phyloP scores from a whole-genome alignment of 2,113 vertebrate species.

The Atlantisia rogersi region DNA sequence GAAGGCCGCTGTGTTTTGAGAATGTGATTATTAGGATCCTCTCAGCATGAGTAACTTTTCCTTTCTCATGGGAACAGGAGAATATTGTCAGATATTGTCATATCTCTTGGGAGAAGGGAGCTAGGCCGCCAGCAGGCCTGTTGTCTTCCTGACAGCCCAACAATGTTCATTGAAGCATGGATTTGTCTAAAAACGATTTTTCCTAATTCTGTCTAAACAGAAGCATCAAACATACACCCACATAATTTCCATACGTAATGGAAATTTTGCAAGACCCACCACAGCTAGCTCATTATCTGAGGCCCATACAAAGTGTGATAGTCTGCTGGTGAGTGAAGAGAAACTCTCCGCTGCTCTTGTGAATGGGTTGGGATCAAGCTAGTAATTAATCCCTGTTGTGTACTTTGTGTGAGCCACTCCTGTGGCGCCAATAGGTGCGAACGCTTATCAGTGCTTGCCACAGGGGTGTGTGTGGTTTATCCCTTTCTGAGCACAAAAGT shows the following conservation, averaged over 20 bases:
- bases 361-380: not conserved
- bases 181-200: not conserved
- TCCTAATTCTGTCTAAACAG: not conserved
- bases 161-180: not conserved
- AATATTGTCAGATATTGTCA: too few relatives aligned
- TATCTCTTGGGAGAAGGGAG: too few relatives aligned
- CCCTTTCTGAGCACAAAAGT: not conserved
- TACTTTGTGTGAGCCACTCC: not conserved
- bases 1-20: too few relatives aligned
- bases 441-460: not conserved
- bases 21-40: too few relatives aligned
- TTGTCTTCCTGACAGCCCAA: not conserved
- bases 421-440: slow-evolving; percentile 9
- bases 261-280: slow-evolving; percentile 27
- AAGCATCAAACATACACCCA: not conserved
- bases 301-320: not conserved
- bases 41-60: too few relatives aligned
- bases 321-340: not conserved
- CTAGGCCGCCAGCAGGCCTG: too few relatives aligned
- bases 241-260: not conserved
- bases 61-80: too few relatives aligned
- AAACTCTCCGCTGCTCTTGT: not conserved
- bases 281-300: not conserved
- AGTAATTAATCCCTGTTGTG: not conserved
- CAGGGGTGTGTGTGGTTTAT: not conserved